Evolutionary conservation across 2,113 vertebrate species (phyloP), one percentile per base, ranked within the genome.

Genomic region (Arizona elegans): DNA sequence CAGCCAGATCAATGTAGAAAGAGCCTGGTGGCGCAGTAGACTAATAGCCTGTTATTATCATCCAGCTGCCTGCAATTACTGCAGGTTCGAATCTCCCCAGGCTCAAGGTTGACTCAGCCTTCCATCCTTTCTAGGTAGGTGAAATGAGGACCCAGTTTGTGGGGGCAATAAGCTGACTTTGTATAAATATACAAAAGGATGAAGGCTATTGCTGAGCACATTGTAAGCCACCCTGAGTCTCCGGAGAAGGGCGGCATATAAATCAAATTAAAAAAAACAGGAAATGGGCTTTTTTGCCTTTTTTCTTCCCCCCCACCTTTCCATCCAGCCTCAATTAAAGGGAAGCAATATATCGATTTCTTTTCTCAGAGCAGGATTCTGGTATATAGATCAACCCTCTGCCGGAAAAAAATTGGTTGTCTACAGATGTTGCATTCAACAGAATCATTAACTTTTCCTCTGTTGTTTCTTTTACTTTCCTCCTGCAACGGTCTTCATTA

Each of bases 391-490:
- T 17, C 70, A 19, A 81, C 17, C 17, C 33, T 21, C 33, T 81
- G 70, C 33, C 17, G 2, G 70, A 38, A 38, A 38, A 38, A 43
- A 81, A 38, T 38, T 21, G 2, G 17, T 81, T 3, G 2, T 38
- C 70, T 38, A 81, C n/a, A 19, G 17, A 70, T 70, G 65, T n/a
- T 15, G 12, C 65, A n/a, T 3, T 9, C 70, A 19, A 8, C 52
- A 21, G 7, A 15, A 52, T 52, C 50, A 2, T 70, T 90, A 12
- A 33, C 29, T 75, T 19, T 43, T 52, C 58, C 29, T 81, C 21
- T 3, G 33, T 47, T 0, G 0, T 0, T 21, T 33, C 0, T 0
- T 59, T 52, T 5, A 0, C 85, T 81, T 88, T 53, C 91, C 75
- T 81, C 26, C 93, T 52, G 0, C 0, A 87, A 70, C 81, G 29